Base-by-base conservation (phyloP, 2,797 vertebrate genomes). In the Lophotriccus pileatus region DNA sequence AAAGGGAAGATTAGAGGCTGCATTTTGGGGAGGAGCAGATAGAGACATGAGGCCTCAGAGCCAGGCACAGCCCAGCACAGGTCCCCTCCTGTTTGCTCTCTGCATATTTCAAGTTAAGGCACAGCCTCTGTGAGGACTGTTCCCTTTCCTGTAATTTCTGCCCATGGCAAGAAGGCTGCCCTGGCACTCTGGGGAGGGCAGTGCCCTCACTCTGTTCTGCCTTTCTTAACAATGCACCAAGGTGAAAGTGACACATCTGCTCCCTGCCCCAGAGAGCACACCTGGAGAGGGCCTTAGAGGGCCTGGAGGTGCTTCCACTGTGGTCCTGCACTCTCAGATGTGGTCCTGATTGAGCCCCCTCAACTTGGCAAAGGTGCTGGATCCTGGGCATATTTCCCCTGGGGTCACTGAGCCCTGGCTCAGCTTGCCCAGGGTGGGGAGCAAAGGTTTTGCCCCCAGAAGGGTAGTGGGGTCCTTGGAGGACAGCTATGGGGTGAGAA, bases 361-460 rank as follows among this genome's bases (percentile, higher is more conserved):
- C 13, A 10, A 43, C 12, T 22, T 50, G 25, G 30, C 17, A 4
- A 23, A 52, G 63, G 34, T 47, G 50, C 22, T n/a, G 19, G 7
- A 34, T 14, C 32, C 39, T 20, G 39, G 36, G 8, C 2, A 0
- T 3, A 2, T 64, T 34, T 47, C 16, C 7, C 1, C 1, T 7
- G 36, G 30, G 28, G 22, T 59, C 23, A 19, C 10, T 3, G 25
- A 32, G 16, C 9, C 14, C 36, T n/a, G 43, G 28, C 53, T 75
- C 30, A 37, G 41, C 28, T 52, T 84, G 53, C 25, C 9, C 16
- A 32, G 55, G 23, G 15, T 73, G 36, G 14, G 24, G 23, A 37
- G 41, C 49, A 44, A 87, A 84, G 62, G 24, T 22, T 70, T 39
- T 44, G 17, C 27, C 50, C 10, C 7, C 3, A 14, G 32, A 59